phyloP scores from a whole-genome alignment of 2,113 vertebrate genomes.

The Hiodon tergisus region DNA sequence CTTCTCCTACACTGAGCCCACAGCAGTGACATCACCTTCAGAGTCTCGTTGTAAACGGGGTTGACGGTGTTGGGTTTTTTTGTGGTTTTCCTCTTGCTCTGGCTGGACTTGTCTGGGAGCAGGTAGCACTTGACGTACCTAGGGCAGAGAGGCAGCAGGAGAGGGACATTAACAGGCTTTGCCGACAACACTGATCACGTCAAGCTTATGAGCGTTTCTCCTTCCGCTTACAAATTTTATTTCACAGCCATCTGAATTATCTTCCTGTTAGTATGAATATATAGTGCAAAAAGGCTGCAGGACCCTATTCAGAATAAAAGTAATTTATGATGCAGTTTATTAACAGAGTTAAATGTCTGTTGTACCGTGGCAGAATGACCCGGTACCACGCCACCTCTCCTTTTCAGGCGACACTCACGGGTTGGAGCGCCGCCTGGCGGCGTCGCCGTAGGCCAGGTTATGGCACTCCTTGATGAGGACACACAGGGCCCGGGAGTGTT shows the following conservation, averaged over 20 bases:
- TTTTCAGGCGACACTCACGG: slow-evolving; percentile 67
- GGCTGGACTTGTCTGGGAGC: slow-evolving; percentile 88
- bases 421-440: slow-evolving; percentile 73
- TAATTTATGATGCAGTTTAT: no score
- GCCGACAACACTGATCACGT: no score
- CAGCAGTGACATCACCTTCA: slow-evolving; percentile 64
- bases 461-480: slow-evolving; percentile 82
- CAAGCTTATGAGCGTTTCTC: no score
- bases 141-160: not conserved
- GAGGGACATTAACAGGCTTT: no score
- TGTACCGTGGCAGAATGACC: no score
- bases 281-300: no score
- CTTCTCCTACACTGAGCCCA: not conserved
- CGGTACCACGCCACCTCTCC: no score
- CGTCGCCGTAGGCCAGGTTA: slow-evolving; percentile 75
- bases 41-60: slow-evolving; percentile 78
- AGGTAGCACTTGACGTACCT: slow-evolving; percentile 96
- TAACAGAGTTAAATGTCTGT: no score
- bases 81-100: slow-evolving; percentile 85
- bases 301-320: no score
- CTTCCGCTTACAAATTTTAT: no score
- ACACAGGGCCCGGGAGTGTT: slow-evolving; percentile 68
- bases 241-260: no score
- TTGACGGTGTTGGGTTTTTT: slow-evolving; percentile 77
- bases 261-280: no score